A percentile compares a stretch with the other conserved stretches of the same genome.
phyloP scores from a whole-genome alignment of 2,113 vertebrate genomes.

The Hemiscyllium ocellatum region DNA sequence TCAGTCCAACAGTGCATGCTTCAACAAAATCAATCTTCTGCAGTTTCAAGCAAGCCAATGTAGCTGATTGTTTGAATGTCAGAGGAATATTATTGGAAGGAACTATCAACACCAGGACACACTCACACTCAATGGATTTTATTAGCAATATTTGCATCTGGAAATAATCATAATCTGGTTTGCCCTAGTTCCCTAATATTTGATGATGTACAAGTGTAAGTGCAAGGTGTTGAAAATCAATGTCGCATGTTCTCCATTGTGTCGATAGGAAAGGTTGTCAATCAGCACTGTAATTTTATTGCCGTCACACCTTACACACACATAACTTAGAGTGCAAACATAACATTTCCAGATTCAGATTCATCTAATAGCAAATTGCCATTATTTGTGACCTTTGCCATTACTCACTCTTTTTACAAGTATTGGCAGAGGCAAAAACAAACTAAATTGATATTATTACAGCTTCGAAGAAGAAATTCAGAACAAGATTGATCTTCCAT shows the following conservation, averaged over 20 bases:
- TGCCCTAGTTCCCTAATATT: neutral
- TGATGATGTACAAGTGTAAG: neutral
- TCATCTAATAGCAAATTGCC: neutral
- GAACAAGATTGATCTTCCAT: neutral
- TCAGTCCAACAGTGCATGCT: neutral
- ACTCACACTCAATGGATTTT: neutral
- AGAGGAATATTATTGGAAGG: neutral
- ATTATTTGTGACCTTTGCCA: neutral
- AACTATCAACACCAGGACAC: neutral
- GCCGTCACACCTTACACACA: neutral
- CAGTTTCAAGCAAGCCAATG: neutral
- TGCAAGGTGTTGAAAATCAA: neutral
- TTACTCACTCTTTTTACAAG: neutral
- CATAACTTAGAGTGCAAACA: neutral
- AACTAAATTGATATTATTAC: neutral
- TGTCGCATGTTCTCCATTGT: neutral
- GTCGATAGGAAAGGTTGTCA: neutral
- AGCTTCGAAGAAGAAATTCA: neutral
- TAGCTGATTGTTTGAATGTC: neutral
- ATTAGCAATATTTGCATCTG: neutral
- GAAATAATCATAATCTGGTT: neutral
- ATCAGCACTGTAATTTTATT: neutral
- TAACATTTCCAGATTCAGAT: neutral
- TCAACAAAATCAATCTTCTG: neutral
- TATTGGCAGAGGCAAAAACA: neutral